Conservation (phyloP, 1,140 invertebrate species). For the Acromyrmex echinatior region DNA sequence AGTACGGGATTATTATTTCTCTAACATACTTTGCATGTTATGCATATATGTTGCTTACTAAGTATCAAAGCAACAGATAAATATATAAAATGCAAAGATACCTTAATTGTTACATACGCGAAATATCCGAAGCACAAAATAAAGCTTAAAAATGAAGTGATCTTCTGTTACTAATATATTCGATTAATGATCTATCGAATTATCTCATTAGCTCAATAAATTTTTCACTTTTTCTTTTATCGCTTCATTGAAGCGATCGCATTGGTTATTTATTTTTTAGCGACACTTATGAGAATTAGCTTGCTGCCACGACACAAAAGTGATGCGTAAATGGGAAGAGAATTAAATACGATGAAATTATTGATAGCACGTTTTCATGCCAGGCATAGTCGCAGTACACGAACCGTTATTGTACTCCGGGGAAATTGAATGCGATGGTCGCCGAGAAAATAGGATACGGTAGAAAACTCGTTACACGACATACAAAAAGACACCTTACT, state of each 20-base stretch:
- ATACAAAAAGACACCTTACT: not conserved
- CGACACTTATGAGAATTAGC: conserved; percentile 13
- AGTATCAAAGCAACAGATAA: conserved; percentile 9
- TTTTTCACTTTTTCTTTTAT: not conserved
- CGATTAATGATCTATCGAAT: conserved; percentile 7
- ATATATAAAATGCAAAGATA: conserved; percentile 1
- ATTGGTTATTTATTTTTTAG: conserved; percentile 24
- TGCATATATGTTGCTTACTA: conserved; percentile 1
- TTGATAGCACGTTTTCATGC: conserved; percentile 42
- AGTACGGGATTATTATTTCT: not conserved
- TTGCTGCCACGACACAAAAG: not conserved
- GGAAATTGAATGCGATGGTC: conserved; percentile 53
- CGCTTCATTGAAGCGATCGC: not conserved
- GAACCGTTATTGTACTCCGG: conserved; percentile 33
- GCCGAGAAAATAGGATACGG: conserved; percentile 44
- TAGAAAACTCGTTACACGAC: conserved; percentile 51
- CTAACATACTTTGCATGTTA: not conserved
- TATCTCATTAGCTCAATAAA: conserved; percentile 2
- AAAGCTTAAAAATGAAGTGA: not conserved
- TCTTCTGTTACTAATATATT: conserved; percentile 11
- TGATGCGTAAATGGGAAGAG: conserved; percentile 9
- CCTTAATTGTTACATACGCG: not conserved
- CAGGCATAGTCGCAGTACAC: conserved; percentile 13
- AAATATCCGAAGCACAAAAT: not conserved
- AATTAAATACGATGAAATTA: conserved; percentile 60